Percentiles rank a stretch among this genome's conserved stretches.
These are phyloP conservation scores for Stichopus horrens DNA, from an alignment of 53 echinoderm and acorn worm species.

Conservation along the genomic window DNA sequence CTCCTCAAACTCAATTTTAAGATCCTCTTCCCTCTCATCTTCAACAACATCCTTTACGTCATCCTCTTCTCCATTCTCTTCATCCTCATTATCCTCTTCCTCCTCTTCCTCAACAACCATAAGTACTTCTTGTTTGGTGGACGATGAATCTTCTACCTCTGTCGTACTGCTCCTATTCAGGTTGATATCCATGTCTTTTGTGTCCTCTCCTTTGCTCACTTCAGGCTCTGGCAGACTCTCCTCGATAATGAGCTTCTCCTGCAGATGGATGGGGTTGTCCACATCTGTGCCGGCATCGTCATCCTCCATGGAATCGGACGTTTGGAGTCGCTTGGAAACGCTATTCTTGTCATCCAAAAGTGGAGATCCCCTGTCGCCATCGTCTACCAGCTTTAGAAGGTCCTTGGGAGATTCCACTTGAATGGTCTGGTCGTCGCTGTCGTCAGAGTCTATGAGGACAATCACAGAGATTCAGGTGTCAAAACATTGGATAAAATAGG, in stretches of 20 bases:
- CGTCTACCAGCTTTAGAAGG: neutral
- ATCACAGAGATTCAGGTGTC: neutral
- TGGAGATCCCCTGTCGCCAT: neutral
- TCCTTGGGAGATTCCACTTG: constrained; percentile 8
- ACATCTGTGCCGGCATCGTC: constrained; percentile 31
- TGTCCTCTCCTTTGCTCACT: neutral
- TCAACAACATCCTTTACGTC: neutral
- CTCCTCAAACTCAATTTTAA: too few relatives aligned
- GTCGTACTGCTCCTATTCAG: constrained; percentile 5
- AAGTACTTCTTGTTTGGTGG: constrained; percentile 15
- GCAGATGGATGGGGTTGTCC: constrained; percentile 10
- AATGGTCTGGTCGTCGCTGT: constrained; percentile 37
- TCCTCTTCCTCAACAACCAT: neutral
- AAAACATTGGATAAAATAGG: neutral
- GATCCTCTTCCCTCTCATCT: too few relatives aligned
- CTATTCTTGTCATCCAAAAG: neutral
- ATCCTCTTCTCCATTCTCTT: neutral
- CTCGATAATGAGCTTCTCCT: constrained; percentile 3
- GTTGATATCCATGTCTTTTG: neutral
- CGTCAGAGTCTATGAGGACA: constrained; percentile 32
- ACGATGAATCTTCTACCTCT: neutral
- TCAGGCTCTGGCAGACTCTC: constrained; percentile 10
- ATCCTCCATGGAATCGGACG: neutral
- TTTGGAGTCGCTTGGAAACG: neutral
- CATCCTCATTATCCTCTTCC: neutral